Percentiles rank a stretch among this genome's conserved stretches.
phyloP scores from a whole-genome alignment of 2,888 invertebrate genomes.

The Morpho deidamia region DNA sequence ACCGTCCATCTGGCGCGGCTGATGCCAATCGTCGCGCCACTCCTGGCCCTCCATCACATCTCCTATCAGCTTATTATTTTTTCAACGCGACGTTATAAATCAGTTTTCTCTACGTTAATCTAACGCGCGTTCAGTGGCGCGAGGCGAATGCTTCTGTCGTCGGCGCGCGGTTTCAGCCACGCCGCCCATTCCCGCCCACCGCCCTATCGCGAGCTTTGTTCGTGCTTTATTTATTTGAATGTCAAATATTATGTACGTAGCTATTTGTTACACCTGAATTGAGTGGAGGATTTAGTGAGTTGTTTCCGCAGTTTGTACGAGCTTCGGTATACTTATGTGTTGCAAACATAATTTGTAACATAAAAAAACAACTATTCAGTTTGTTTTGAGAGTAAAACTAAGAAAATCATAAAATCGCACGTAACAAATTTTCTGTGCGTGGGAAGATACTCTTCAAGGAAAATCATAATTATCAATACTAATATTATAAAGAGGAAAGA shows the following conservation, averaged over 20 bases:
- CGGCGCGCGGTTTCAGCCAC: slow-evolving; percentile 81
- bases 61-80: slow-evolving; percentile 69
- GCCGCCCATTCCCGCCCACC: slow-evolving; percentile 41
- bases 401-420: no score
- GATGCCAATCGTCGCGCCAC: slow-evolving; percentile 71
- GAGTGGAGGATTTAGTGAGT: slow-evolving; percentile 6
- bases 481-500: no score
- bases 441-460: not conserved
- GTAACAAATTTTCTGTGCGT: no score
- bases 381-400: no score
- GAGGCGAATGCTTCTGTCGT: slow-evolving; percentile 85
- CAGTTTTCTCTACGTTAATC: slow-evolving; percentile 70
- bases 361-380: no score
- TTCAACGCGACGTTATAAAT: slow-evolving; percentile 76
- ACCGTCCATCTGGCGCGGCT: slow-evolving; percentile 67
- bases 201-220: slow-evolving; percentile 42
- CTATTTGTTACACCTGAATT: slow-evolving; percentile 8
- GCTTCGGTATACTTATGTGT: not conserved
- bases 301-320: not conserved
- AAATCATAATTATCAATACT: no score
- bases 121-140: slow-evolving; percentile 64
- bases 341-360: no score
- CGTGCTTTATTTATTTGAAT: slow-evolving; percentile 50
- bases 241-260: slow-evolving; percentile 47
- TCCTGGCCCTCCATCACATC: slow-evolving; percentile 74